Evolutionary conservation across 2,113 vertebrate species (phyloP).

Genomic region (Puffinus mauretanicus): DNA sequence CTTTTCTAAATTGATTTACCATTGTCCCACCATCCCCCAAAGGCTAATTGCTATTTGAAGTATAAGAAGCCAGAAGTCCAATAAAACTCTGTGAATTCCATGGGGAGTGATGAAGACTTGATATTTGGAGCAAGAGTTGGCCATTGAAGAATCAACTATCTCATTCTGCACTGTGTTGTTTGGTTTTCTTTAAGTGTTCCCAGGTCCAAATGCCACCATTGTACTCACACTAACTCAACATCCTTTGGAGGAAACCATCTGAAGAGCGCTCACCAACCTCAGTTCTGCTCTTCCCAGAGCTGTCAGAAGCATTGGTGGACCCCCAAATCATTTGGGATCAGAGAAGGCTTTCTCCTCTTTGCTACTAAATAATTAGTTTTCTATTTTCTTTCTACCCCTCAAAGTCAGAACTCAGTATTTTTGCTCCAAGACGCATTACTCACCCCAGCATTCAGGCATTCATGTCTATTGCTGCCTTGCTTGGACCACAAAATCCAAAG

Average conservation of each 20-base stretch:
- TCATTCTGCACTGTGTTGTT: background rate
- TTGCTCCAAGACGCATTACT: background rate
- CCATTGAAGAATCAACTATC: background rate
- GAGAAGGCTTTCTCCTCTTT: background rate
- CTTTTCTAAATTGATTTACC: background rate
- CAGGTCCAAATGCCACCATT: background rate
- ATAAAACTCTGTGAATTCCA: background rate
- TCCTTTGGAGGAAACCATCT: background rate
- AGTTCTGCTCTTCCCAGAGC: background rate
- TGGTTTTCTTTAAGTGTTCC: background rate
- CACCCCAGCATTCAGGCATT: background rate
- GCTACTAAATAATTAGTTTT: background rate
- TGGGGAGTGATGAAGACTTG: background rate
- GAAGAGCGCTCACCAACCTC: background rate
- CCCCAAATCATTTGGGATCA: background rate
- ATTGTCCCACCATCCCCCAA: background rate
- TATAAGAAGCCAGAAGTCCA: background rate
- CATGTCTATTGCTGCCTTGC: background rate
- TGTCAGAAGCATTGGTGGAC: background rate
- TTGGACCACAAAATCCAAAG: background rate
- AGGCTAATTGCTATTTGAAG: background rate
- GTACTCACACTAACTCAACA: background rate
- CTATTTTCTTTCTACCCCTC: background rate
- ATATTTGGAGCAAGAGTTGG: background rate
- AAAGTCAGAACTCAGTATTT: background rate